Conservation (phyloP, 2,113 vertebrate genomes). For the Nibea albiflora region DNA sequence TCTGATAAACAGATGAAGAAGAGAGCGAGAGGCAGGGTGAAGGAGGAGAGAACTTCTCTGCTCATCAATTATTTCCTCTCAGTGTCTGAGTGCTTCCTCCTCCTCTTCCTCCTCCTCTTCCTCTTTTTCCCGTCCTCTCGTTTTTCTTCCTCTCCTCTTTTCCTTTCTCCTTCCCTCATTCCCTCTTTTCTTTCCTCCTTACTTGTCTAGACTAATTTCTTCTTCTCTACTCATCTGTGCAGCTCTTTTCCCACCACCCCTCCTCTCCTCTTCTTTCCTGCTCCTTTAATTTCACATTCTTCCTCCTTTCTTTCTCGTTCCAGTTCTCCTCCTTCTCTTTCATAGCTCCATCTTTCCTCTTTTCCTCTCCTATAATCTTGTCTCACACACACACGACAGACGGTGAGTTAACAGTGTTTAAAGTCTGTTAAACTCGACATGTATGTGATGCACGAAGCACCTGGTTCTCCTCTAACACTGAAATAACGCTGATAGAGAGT, state of each 20-base stretch:
- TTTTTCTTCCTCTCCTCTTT: not conserved
- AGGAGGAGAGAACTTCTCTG: slow-evolving; percentile 38
- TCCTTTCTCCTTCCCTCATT: not conserved
- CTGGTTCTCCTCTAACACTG: no score
- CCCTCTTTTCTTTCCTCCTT: not conserved
- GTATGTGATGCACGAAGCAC: no score
- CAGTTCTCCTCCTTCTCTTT: not conserved
- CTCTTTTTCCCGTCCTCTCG: not conserved
- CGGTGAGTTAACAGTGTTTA: no score
- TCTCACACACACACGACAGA: no score
- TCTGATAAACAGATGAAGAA: slow-evolving; percentile 48
- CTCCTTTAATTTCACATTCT: not conserved
- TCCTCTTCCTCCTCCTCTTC: slow-evolving; percentile 11
- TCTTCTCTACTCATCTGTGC: not conserved
- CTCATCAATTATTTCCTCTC: slow-evolving; percentile 65
- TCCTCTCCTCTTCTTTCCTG: not conserved
- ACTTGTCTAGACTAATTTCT: not conserved
- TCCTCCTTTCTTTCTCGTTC: not conserved
- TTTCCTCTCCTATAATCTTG: no score
- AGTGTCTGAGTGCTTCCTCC: slow-evolving; percentile 42
- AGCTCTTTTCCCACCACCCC: no score
- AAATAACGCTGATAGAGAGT: no score
- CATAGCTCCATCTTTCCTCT: no score
- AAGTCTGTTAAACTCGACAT: no score
- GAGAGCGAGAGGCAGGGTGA: slow-evolving; percentile 21